A percentile compares a stretch with the other conserved stretches of the same genome.
Conservation (phyloP, 2,797 vertebrate genomes). For the Gymnothorax javanicus region DNA sequence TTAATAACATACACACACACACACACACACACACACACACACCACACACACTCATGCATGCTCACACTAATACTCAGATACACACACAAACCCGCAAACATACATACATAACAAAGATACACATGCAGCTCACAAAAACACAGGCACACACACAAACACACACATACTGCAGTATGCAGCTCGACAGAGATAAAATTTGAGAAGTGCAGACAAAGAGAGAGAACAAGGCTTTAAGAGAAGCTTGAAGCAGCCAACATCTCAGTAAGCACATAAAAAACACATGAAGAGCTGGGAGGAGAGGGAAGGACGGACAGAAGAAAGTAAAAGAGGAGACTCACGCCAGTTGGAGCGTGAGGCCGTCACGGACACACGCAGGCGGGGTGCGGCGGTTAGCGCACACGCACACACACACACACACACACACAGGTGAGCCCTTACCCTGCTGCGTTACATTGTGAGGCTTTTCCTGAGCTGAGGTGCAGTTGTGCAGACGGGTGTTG, state of each 20-base stretch:
- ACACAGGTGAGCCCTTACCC: constrained; percentile 69
- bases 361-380: not conserved
- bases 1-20: constrained; percentile 3
- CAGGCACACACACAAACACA: constrained; percentile 26
- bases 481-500: constrained; percentile 71
- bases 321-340: constrained; percentile 20
- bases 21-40: not conserved
- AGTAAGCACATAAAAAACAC: constrained; percentile 35
- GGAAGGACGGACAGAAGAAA: constrained; percentile 14
- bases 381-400: not conserved
- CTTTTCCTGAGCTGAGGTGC: constrained; percentile 87
- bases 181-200: not conserved
- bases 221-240: not conserved
- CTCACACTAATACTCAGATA: no score
- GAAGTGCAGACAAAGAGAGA: not conserved
- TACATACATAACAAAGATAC: no score
- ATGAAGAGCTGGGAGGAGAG: constrained; percentile 42
- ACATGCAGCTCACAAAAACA: no score
- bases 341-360: constrained; percentile 45
- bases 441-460: constrained; percentile 76
- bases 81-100: no score
- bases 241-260: not conserved
- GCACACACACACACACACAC: not conserved
- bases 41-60: constrained; percentile 36
- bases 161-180: not conserved